Conservation (phyloP, 35 echinoderm and acorn worm genomes). For the Ophiothrix spiculata region DNA sequence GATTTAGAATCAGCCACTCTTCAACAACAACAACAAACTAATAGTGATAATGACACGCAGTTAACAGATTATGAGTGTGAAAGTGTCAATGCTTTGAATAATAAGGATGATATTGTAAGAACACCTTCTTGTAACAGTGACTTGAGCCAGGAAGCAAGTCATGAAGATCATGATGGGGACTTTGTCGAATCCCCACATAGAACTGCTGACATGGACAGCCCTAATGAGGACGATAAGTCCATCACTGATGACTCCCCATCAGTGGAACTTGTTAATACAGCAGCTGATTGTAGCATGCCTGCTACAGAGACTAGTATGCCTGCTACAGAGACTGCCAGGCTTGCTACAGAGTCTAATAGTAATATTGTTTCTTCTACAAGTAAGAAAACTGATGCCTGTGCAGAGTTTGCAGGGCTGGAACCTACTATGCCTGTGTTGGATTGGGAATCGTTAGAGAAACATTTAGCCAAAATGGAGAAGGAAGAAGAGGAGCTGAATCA, state of each 20-base stretch:
- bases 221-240: not conserved
- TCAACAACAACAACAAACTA: conserved; percentile 7
- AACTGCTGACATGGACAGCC: not conserved
- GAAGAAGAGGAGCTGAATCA: conserved; percentile 82
- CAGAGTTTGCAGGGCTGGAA: conserved; percentile 35
- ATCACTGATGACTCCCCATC: conserved; percentile 13
- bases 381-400: conserved; percentile 2
- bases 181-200: not conserved
- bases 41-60: conserved; percentile 19
- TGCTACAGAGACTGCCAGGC: too few species aligned
- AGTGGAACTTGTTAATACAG: not conserved
- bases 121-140: not conserved
- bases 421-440: conserved; percentile 84
- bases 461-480: conserved; percentile 92
- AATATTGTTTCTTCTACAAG: not conserved
- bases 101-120: not conserved
- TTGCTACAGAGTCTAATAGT: not conserved
- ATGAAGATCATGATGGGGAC: not conserved
- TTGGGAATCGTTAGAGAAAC: conserved; percentile 91
- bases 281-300: not conserved
- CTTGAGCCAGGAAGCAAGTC: not conserved
- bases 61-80: conserved; percentile 6
- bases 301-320: too few species aligned
- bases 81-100: not conserved
- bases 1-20: not conserved